A percentile compares a stretch with the other conserved stretches of the same genome.
Evolutionary conservation across 1,140 invertebrate species (phyloP).

Genomic region (Microplitis demolitor): DNA sequence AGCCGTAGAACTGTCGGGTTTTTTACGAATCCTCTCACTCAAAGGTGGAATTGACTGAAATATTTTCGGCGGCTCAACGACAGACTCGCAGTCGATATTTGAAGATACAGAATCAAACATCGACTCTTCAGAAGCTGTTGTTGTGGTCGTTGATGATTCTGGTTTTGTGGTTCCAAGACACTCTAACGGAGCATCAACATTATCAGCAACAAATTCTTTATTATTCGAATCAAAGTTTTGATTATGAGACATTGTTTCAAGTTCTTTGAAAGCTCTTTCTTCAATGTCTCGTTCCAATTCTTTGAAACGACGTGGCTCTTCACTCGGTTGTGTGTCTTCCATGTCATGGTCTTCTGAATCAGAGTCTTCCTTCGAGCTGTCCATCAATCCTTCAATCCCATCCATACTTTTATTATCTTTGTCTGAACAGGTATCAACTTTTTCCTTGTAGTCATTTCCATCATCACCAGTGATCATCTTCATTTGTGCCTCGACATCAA

Average conservation of each 20-base stretch:
- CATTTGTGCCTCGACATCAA: conserved; percentile 58
- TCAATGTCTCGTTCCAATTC: conserved; percentile 7
- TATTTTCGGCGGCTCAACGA: conserved; percentile 39
- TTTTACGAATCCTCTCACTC: conserved; percentile 58
- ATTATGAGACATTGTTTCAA: conserved; percentile 18
- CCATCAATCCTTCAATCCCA: conserved; percentile 57
- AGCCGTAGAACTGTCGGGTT: conserved; percentile 35
- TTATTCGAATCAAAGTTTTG: background rate
- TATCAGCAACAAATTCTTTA: background rate
- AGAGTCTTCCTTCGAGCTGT: conserved; percentile 58
- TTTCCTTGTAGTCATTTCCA: conserved; percentile 56
- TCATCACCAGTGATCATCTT: conserved; percentile 57
- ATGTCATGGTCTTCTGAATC: conserved; percentile 51
- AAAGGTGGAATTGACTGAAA: conserved; percentile 54
- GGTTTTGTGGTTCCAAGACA: conserved; percentile 19
- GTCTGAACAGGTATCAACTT: conserved; percentile 44
- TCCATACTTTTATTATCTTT: conserved; percentile 53
- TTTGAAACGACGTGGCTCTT: conserved; percentile 6
- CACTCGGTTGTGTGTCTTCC: conserved; percentile 40
- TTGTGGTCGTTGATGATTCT: conserved; percentile 19
- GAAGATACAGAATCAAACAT: conserved; percentile 43
- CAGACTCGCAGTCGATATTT: conserved; percentile 39
- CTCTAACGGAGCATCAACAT: background rate
- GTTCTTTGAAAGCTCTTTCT: conserved; percentile 40
- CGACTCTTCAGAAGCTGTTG: conserved; percentile 39